phyloP scores from a whole-genome alignment of 1,140 invertebrate genomes.

The Chironomus striatipennis region DNA sequence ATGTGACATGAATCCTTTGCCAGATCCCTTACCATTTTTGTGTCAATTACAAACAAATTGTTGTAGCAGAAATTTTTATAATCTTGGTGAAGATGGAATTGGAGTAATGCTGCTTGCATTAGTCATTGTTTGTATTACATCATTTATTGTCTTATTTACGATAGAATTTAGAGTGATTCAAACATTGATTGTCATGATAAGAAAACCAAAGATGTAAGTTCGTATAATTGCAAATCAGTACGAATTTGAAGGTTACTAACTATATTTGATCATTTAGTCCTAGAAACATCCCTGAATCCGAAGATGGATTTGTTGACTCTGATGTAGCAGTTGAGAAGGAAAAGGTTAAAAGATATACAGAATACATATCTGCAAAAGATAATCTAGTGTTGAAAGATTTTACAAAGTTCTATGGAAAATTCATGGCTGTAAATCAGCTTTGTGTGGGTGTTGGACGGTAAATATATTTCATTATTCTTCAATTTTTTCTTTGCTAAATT shows the following conservation, averaged over 20 bases:
- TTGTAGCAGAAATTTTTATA: not conserved
- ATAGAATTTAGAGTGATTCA: not conserved
- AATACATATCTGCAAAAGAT: conserved; percentile 27
- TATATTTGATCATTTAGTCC: not conserved
- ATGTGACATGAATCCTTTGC: not conserved
- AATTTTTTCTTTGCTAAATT: no score
- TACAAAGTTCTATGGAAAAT: conserved; percentile 54
- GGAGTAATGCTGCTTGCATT: not conserved
- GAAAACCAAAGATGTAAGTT: not conserved
- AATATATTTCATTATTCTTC: no score
- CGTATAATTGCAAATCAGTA: no score
- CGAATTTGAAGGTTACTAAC: no score
- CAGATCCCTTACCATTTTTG: not conserved
- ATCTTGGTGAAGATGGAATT: not conserved
- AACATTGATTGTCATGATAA: not conserved
- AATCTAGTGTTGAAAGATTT: conserved; percentile 44
- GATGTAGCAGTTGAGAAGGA: conserved; percentile 25
- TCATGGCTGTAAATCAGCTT: conserved; percentile 59
- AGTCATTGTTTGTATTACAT: conserved; percentile 28
- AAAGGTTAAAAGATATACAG: not conserved
- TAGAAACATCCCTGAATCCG: not conserved
- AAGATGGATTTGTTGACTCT: not conserved
- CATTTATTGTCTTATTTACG: conserved; percentile 27
- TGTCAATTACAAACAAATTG: not conserved
- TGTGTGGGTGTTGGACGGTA: conserved; percentile 44